Conservation (phyloP, 2,888 invertebrate genomes). For the Leptinotarsa rubiginosa region DNA sequence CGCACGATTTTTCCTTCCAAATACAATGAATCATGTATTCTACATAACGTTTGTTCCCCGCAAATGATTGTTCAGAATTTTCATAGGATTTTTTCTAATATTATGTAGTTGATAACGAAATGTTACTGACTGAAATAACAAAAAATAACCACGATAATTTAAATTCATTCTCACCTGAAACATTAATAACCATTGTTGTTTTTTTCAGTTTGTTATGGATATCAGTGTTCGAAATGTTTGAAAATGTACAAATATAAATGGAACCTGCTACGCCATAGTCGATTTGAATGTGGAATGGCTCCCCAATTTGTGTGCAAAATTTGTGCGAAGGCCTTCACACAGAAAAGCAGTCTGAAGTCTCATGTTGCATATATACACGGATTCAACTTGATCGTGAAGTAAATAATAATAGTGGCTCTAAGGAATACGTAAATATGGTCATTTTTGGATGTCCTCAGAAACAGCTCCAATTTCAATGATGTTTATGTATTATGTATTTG, state of each 20-base stretch:
- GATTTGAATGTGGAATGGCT: constrained; percentile 71
- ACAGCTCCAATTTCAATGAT: too few species aligned
- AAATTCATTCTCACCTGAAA: background rate
- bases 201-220: constrained; percentile 30
- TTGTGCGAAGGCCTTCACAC: constrained; percentile 55
- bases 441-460: too few species aligned
- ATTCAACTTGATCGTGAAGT: constrained; percentile 38
- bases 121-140: background rate
- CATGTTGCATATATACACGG: constrained; percentile 51
- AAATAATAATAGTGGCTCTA: background rate
- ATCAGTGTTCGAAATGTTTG: constrained; percentile 46
- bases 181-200: constrained; percentile 8
- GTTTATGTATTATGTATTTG: too few species aligned
- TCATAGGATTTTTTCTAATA: too few species aligned
- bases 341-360: constrained; percentile 52
- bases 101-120: too few species aligned
- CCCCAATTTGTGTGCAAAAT: constrained; percentile 55
- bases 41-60: too few species aligned
- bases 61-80: too few species aligned
- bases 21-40: too few species aligned
- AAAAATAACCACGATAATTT: background rate
- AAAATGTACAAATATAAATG: constrained; percentile 55
- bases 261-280: constrained; percentile 70
- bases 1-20: too few species aligned
- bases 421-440: too few species aligned